These are phyloP conservation scores for Drosophila austrosaltans DNA, from an alignment of 2,888 invertebrate genomes.

Conservation along the genomic window DNA sequence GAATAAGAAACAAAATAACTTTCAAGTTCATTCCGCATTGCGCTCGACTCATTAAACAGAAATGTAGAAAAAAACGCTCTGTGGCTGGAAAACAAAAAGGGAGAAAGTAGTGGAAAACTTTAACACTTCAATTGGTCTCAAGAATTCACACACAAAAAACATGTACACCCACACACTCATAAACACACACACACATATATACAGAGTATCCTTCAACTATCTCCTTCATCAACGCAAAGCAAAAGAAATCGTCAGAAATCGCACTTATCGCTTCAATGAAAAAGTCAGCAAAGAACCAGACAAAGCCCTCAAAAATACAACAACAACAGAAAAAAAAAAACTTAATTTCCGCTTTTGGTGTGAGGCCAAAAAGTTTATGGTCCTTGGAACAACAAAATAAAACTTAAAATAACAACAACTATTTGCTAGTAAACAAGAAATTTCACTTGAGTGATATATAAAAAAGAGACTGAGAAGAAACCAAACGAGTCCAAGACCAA, in stretches of 20 bases:
- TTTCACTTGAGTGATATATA: constrained; percentile 63
- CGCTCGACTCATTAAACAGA: constrained; percentile 71
- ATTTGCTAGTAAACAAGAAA: constrained; percentile 79
- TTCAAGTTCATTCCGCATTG: constrained; percentile 51
- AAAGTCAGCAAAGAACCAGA: constrained; percentile 47
- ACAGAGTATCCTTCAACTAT: constrained; percentile 30
- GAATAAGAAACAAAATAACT: constrained; percentile 21
- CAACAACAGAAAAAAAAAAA: constrained; percentile 44
- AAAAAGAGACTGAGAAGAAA: constrained; percentile 40
- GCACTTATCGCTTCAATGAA: constrained; percentile 71
- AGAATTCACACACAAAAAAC: constrained; percentile 60
- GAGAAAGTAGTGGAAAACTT: constrained; percentile 15
- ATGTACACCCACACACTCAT: constrained; percentile 15
- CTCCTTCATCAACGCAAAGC: constrained; percentile 58
- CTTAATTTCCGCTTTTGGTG: constrained; percentile 73
- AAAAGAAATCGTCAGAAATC: constrained; percentile 75
- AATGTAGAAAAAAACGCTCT: constrained; percentile 31
- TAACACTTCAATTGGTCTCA: constrained; percentile 39
- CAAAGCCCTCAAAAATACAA: constrained; percentile 28
- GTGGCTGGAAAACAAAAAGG: constrained; percentile 24
- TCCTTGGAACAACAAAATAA: constrained; percentile 78
- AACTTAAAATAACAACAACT: constrained; percentile 80
- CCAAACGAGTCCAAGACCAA: constrained; percentile 3
- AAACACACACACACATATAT: background rate
- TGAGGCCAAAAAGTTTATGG: constrained; percentile 63